Evolutionary conservation across 2,888 invertebrate species (phyloP), one percentile per base, ranked within the genome.

Genomic region (Lasioglossum morio): DNA sequence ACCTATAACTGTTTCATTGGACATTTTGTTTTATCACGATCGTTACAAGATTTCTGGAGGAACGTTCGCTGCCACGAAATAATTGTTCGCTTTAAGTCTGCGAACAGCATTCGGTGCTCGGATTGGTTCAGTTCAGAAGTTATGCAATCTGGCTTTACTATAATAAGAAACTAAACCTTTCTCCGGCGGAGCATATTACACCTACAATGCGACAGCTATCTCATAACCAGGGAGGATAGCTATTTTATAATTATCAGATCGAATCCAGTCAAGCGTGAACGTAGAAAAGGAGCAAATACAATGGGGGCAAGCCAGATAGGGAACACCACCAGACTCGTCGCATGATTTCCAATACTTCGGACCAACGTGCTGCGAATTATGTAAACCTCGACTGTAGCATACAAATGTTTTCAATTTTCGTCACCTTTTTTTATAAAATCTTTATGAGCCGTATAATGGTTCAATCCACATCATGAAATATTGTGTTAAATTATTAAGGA

Each of bases 1-100:
- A 43, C 60, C 72, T 79, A 69, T 79, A 69, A 79, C 57, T 30
- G 30, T 69, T 84, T 79, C 76, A 85, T 72, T 40, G 7, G 8
- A 14, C 48, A 40, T 70, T 69, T 76, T 27, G 60, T 46, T 84
- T 74, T 74, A 77, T 82, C 60, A 27, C 40, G 72, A 48, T 77
- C 69, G 66, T 77, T 74, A 23, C 77, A 60, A 78, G 40, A 34
- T 34, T 53, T 27, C 48, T 34, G 30, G 12, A 7, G 19, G 10
- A 72, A 30, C 14, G 8, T 66, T 3, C 30, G 19, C 19, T 1
- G 10, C 34, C 19, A 34, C 34, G 8, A 57, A 57, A 57, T 57
- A 57, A 57, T 57, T 57, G 57, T n/a, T 57, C 57, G 57, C n/a
- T 27, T n/a, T 10, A 4, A n/a, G 57, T 57, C 57, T 12, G 12